Conservation (phyloP, 1,140 invertebrate species). For the Drosophila paulistorum region DNA sequence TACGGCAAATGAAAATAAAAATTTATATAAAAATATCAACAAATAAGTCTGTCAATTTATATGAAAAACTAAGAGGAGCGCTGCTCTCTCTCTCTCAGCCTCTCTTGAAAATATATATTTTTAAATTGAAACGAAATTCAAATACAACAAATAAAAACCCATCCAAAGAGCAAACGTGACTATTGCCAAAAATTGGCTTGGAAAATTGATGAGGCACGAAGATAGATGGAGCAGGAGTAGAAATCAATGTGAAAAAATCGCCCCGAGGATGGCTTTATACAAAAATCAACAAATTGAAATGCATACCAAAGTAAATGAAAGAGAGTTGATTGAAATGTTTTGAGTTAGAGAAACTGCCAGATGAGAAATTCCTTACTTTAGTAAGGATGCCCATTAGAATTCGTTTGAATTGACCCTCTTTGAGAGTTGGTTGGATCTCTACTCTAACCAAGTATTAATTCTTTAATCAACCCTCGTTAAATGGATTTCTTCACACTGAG, state of each 20-base stretch:
- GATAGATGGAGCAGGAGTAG: slow-evolving; percentile 1
- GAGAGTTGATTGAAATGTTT: neutral
- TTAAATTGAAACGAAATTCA: slow-evolving; percentile 19
- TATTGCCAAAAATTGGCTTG: slow-evolving; percentile 18
- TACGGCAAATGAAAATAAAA: slow-evolving; percentile 13
- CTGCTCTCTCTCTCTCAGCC: neutral
- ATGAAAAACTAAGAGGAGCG: slow-evolving; percentile 9
- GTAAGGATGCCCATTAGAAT: neutral
- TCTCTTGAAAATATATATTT: slow-evolving; percentile 15
- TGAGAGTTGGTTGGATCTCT: neutral
- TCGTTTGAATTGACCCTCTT: neutral
- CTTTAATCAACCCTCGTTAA: slow-evolving; percentile 3
- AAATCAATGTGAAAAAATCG: neutral
- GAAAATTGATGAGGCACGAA: slow-evolving; percentile 9
- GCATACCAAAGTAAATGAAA: slow-evolving; percentile 7
- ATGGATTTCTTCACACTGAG: neutral
- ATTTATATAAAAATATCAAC: slow-evolving; percentile 10
- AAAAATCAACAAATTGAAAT: slow-evolving; percentile 19
- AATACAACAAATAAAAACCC: slow-evolving; percentile 20
- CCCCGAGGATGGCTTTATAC: slow-evolving; percentile 13
- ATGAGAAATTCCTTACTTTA: neutral
- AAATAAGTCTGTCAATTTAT: slow-evolving; percentile 23
- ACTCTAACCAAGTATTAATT: neutral
- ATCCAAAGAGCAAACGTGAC: slow-evolving; percentile 16
- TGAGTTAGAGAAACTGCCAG: neutral